Conservation (phyloP, 2,888 invertebrate species). For the Tineola bisselliella region DNA sequence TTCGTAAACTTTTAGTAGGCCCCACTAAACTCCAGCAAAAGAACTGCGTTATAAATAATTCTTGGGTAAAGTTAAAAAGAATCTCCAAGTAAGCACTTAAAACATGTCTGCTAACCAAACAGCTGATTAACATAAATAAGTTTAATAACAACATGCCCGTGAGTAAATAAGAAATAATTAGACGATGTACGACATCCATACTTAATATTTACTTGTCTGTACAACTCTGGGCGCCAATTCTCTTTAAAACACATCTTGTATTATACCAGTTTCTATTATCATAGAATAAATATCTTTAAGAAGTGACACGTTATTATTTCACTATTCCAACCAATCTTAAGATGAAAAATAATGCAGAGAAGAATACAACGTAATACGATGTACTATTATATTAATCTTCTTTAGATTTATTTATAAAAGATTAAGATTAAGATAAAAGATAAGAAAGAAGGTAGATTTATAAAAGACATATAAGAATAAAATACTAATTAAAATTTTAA, state of each 20-base stretch:
- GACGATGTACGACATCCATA: constrained; percentile 8
- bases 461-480: too few species aligned
- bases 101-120: background rate
- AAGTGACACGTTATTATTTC: background rate
- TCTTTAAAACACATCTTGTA: constrained; percentile 14
- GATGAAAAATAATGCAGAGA: too few species aligned
- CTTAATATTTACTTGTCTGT: constrained; percentile 18
- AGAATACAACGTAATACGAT: too few species aligned
- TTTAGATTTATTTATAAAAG: too few species aligned
- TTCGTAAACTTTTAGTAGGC: too few species aligned
- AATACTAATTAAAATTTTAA: too few species aligned
- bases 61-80: background rate
- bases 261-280: background rate
- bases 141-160: constrained; percentile 1
- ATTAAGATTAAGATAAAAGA: too few species aligned
- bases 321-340: too few species aligned
- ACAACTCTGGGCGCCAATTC: constrained; percentile 17
- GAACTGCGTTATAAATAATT: too few species aligned
- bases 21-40: too few species aligned
- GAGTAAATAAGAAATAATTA: constrained; percentile 13
- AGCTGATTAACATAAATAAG: constrained; percentile 11
- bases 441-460: too few species aligned
- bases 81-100: background rate
- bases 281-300: background rate
- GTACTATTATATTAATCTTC: too few species aligned